Base-by-base conservation (phyloP, 2,888 invertebrate species). In the Lydus trimaculatus region DNA sequence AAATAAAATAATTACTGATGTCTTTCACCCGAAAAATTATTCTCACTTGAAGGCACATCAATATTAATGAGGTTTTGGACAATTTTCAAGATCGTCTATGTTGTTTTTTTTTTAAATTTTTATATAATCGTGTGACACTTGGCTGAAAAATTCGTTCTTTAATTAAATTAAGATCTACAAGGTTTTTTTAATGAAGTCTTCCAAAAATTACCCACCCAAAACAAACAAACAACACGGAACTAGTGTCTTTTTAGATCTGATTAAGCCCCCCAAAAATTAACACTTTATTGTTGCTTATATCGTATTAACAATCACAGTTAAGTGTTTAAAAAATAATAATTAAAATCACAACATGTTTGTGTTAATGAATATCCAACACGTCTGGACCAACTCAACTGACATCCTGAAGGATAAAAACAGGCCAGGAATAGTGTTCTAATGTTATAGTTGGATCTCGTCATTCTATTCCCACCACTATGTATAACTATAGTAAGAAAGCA, bases 91-190 rank as follows among this genome's bases (percentile, higher is more conserved):
- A 64, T 68, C 73, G 70, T 62, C 43, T 31, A 25, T 58, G 62
- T 52, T 68, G 70, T 72, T 4, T 73, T 72, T 71, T 72, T 75
- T 73, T 71, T 69, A 68, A 71, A 28, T 73, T 72, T 72, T 72
- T 75, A 75, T 72, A 52, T 66, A 65, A 33, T 23, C 36, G 15
- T 52, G 56, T 66, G 66, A 61, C 65, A 70, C 64, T 67, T 62
- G 61, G 58, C 58, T 31, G 28, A 64, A 56, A 39, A 58, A 36
- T 39, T 15, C 25, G 20, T 56, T 31, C 31, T 33, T 58, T 28
- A 36, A 31, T 64, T 36, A 64, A 58, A 33, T 36, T 36, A 58
- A 33, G 58, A 48, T 2, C 4, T 33, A 61, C 25, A 59, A 63
- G 67, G 66, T 67, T 56, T 56, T n/a, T 28, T 11, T 43, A 17